These are phyloP conservation scores for Aurelia aurita DNA, from an alignment of 30 jellyfish, hydroid and myxozoan genomes.

Conservation along the genomic window DNA sequence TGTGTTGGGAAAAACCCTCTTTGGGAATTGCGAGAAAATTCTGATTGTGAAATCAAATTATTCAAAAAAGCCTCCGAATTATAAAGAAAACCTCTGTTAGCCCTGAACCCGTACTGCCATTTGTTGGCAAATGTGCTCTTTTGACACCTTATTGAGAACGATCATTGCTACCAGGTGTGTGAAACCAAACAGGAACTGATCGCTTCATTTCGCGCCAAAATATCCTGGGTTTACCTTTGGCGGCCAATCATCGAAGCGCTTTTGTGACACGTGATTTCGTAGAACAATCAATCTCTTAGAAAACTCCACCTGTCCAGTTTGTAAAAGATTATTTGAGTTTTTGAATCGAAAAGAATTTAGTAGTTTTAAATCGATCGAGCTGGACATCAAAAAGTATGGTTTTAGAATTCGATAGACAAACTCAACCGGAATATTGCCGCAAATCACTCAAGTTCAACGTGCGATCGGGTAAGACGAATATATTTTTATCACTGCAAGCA, in stretches of 20 bases:
- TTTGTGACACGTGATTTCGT: constrained; percentile 23
- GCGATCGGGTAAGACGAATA: constrained; percentile 1
- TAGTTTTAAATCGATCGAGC: constrained; percentile 7
- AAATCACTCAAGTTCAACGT: not conserved
- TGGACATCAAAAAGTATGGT: constrained; percentile 8
- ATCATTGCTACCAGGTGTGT: constrained; percentile 43
- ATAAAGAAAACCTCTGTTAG: no score
- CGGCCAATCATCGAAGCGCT: constrained; percentile 36
- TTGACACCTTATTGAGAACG: constrained; percentile 11
- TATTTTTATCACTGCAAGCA: no score
- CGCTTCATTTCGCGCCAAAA: constrained; percentile 58
- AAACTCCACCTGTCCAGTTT: constrained; percentile 45
- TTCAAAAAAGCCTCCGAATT: no score
- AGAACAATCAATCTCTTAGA: constrained; percentile 22
- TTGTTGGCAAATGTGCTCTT: constrained; percentile 49
- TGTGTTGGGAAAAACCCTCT: no score
- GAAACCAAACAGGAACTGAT: not conserved
- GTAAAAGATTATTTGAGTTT: not conserved
- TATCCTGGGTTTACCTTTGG: constrained; percentile 9
- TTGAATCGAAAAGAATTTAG: not conserved
- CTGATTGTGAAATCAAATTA: no score
- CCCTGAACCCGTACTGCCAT: not conserved
- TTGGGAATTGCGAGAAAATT: no score
- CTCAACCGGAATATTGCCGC: not conserved
- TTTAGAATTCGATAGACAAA: not conserved